Conservation (phyloP, 2,797 vertebrate species). For the Telmatherina bonti region DNA sequence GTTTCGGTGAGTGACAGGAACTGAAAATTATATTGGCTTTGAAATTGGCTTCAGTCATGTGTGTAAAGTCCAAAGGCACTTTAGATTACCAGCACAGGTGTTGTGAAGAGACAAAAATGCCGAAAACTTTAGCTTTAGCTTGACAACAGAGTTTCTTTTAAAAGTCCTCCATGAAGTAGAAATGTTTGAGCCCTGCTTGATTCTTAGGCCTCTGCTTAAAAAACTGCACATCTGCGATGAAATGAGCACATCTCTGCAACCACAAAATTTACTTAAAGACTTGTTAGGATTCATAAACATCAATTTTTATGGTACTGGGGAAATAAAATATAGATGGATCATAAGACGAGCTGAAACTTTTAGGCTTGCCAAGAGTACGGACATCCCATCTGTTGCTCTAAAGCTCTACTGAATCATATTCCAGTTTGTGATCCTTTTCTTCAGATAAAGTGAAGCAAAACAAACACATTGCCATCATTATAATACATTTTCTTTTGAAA, state of each 20-base stretch:
- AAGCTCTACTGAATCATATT: background rate
- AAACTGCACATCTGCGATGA: background rate
- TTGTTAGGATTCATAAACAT: background rate
- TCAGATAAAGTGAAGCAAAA: too few relatives aligned
- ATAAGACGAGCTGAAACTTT: background rate
- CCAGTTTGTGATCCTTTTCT: background rate
- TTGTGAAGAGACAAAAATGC: constrained; percentile 8
- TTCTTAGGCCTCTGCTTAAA: too few relatives aligned
- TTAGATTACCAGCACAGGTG: constrained; percentile 36
- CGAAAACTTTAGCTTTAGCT: background rate
- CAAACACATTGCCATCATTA: background rate
- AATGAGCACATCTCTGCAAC: background rate
- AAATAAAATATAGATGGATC: background rate
- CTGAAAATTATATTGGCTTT: constrained; percentile 30
- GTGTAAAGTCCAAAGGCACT: constrained; percentile 41
- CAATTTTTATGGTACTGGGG: background rate
- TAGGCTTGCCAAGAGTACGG: too few relatives aligned
- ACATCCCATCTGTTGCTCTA: background rate
- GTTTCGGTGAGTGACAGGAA: background rate
- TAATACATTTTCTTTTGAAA: background rate
- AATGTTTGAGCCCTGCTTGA: background rate
- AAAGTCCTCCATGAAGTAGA: background rate
- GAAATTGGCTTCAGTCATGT: constrained; percentile 53
- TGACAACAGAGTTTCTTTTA: background rate
- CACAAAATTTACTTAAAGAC: background rate